Evolutionary conservation across 2,113 vertebrate species (phyloP), one percentile per base, ranked within the genome.

Genomic region (Austrofundulus limnaeus): DNA sequence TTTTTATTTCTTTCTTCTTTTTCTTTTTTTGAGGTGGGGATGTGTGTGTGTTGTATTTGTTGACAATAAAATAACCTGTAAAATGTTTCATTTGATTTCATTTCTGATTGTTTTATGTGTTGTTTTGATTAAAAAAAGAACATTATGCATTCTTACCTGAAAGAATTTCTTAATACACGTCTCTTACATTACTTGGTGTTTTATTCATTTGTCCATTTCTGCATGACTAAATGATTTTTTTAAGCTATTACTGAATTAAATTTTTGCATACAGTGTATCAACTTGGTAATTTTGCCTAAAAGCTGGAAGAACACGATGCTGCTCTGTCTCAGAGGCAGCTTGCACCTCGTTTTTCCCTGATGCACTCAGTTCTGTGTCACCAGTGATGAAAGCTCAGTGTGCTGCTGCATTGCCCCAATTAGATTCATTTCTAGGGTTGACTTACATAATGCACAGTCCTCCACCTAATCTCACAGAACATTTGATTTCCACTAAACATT

Each of bases 321-420:
- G 59, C 57, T 61, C 55, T 47, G 58, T 80, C 61, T 65, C 68
- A 67, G 53, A 72, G 60, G 65, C 63, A 58, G 59, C 84, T 76
- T 64, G 53, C 61, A 46, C 63, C 77, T 73, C 45, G 58, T 83
- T 77, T 68, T 73, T 39, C 71, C 72, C 54, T 57, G 60, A 78
- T 24, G 11, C 23, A 53, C 63, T 68, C 21, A 49, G 64, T 78
- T 82, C 73, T 84, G 75, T 79, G 80, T 62, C 66, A 77, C 60
- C 54, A 58, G 66, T 75, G 66, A 75, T 81, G 71, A 88, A 84
- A 75, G 54, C 77, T n/a, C 59, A 57, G 46, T 61, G 56, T 19
- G 61, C 57, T 81, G 69, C 78, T 79, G 80, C 81, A 84, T 65
- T 81, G 73, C 76, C 81, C 83, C 80, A 87, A 75, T 89, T 85